Evolutionary conservation across 2,113 vertebrate species (phyloP), one percentile per base, ranked within the genome.

Genomic region (Stegastes partitus): DNA sequence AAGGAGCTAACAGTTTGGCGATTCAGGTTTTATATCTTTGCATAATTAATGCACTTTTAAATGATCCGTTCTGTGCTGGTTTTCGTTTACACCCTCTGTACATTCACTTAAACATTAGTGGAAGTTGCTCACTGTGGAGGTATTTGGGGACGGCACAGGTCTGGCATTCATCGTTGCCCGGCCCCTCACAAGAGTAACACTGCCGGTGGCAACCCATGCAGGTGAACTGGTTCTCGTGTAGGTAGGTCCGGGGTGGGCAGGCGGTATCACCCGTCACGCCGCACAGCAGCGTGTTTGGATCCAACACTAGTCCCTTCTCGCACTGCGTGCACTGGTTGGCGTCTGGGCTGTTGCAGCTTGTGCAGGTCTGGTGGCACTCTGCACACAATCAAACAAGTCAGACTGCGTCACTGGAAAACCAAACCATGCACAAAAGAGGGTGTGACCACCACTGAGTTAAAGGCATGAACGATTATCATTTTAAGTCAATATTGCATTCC

Each of bases 281-380:
- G 49, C 94, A 96, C 81, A 94, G 65, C 74, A 95, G 37, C 3
- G 87, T 94, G 76, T 91, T 92, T 23, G 94, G 90, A 81, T 96
- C 93, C 82, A 95, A 77, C 22, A 90, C 92, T 0, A 94, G 87
- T 15, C 89, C 93, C 31, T 77, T 91, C 74, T 94, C 88, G 10
- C 95, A 96, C 77, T 93, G 91, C 5, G 81, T 90, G 76, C 95
- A 96, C 77, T 95, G 93, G 79, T 91, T 94, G 54, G 93, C 73
- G 0, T 92, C 89, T 1, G 95, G 83, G 8, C 95, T 94, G 0
- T 69, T 84, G 85, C 94, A 95, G 57, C 75, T 91, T 3, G 82
- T 57, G 47, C 94, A 95, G 0, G 95, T 96, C 84, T 88, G 94
- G 76, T 96, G 94, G 64, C 95, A 96, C 57, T 96, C 94, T 96